Conservation (phyloP, 2,797 vertebrate species). For the Tinamus major region DNA sequence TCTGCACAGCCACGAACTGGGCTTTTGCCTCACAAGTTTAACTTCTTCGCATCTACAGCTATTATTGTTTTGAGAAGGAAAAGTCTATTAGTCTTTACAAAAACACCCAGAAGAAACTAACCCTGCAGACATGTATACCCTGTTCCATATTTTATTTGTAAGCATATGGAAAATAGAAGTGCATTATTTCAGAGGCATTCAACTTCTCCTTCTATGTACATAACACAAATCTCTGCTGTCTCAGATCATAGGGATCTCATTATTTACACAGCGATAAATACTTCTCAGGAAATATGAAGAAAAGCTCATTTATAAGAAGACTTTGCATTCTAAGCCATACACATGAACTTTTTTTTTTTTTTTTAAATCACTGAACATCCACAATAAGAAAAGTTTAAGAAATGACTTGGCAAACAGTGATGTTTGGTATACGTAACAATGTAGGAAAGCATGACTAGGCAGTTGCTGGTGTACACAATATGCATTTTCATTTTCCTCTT, state of each 20-base stretch:
- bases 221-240: neutral
- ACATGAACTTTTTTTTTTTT: neutral
- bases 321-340: neutral
- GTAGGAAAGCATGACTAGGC: constrained; percentile 9
- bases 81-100: neutral
- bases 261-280: neutral
- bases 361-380: neutral
- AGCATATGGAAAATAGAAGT: neutral
- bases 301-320: neutral
- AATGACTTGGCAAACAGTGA: neutral
- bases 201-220: neutral
- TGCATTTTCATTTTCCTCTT: neutral
- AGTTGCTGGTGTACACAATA: neutral
- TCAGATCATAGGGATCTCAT: neutral
- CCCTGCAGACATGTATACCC: neutral
- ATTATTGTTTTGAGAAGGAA: neutral
- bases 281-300: neutral
- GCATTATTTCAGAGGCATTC: neutral
- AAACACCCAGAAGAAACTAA: neutral
- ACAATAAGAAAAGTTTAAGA: neutral
- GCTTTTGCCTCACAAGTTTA: neutral
- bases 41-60: neutral
- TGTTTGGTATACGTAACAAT: neutral
- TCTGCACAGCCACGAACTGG: neutral
- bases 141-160: neutral